Percentiles rank a stretch among this genome's conserved stretches.
Conservation (phyloP, 2,888 invertebrate genomes). For the Trichogramma evanescens region DNA sequence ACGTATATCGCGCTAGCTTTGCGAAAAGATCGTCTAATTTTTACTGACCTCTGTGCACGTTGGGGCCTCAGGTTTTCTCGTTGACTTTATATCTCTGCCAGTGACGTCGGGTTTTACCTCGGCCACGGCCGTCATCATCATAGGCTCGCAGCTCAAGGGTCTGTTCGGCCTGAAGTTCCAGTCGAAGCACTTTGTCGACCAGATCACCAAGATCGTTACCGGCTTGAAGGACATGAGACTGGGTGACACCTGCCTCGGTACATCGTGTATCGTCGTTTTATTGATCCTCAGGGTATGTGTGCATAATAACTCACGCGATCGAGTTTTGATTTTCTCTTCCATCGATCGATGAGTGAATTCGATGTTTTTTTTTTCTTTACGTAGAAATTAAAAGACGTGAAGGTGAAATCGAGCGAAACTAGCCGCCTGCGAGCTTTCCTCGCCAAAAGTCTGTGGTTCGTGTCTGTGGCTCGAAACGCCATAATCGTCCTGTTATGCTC, state of each 20-base stretch:
- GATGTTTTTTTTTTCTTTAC: conserved; percentile 25
- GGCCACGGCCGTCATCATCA: conserved; percentile 73
- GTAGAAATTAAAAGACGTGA: conserved; percentile 60
- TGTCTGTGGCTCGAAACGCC: conserved; percentile 74
- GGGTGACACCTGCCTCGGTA: conserved; percentile 61
- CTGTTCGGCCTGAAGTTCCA: conserved; percentile 64
- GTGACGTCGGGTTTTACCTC: conserved; percentile 81
- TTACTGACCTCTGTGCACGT: background rate
- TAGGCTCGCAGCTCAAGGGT: conserved; percentile 67
- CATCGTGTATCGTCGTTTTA: conserved; percentile 59
- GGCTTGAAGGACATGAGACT: conserved; percentile 51
- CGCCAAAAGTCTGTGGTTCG: conserved; percentile 61
- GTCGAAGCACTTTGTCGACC: conserved; percentile 62
- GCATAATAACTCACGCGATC: background rate
- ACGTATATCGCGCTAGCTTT: conserved; percentile 27
- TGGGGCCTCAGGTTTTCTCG: conserved; percentile 62
- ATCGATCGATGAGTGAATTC: background rate
- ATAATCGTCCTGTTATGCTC: conserved; percentile 64
- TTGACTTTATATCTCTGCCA: conserved; percentile 76
- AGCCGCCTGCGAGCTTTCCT: conserved; percentile 27
- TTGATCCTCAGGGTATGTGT: conserved; percentile 60
- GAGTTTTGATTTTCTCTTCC: background rate
- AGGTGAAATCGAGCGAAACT: conserved; percentile 22
- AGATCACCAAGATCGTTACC: conserved; percentile 50
- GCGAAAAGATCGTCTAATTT: background rate